Evolutionary conservation across 2,888 invertebrate species (phyloP).

Genomic region (Crocallis elinguaria): DNA sequence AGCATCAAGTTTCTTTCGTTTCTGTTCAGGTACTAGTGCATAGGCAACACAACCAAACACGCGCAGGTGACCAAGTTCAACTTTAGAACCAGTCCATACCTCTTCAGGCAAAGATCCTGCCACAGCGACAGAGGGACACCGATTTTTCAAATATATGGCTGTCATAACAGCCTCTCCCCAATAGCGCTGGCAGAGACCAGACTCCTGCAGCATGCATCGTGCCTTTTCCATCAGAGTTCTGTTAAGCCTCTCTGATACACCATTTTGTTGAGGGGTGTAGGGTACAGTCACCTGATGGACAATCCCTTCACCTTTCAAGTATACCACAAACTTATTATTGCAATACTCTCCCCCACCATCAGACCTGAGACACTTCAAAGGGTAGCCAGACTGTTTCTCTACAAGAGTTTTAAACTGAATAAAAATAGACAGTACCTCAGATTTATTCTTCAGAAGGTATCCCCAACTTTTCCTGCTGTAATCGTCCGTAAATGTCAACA

Average conservation of each 20-base stretch:
- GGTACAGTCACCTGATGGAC: not conserved
- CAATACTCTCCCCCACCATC: conserved; percentile 3
- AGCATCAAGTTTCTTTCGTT: not conserved
- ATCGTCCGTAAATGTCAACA: conserved; percentile 4
- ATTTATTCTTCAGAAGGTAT: not conserved
- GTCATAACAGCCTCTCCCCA: conserved; percentile 19
- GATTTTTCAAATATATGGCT: conserved; percentile 14
- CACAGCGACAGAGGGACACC: conserved; percentile 1
- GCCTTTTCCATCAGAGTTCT: conserved; percentile 8
- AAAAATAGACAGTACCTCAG: not conserved
- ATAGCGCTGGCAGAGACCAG: conserved; percentile 2
- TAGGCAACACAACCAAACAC: conserved; percentile 3
- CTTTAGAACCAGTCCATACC: not conserved
- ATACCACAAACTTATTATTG: not conserved
- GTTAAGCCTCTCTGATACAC: not conserved
- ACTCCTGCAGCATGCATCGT: conserved; percentile 2
- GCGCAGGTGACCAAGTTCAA: conserved; percentile 1
- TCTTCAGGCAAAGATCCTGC: conserved; percentile 3
- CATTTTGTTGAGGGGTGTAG: conserved; percentile 5
- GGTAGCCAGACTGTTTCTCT: conserved; percentile 15
- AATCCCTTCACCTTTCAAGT: conserved; percentile 1
- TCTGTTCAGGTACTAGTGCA: not conserved
- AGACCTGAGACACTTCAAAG: conserved; percentile 5
- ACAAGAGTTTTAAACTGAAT: not conserved
- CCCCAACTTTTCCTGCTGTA: not conserved